Conservation (phyloP, 2,888 invertebrate genomes). For the Nemoura dubitans region DNA sequence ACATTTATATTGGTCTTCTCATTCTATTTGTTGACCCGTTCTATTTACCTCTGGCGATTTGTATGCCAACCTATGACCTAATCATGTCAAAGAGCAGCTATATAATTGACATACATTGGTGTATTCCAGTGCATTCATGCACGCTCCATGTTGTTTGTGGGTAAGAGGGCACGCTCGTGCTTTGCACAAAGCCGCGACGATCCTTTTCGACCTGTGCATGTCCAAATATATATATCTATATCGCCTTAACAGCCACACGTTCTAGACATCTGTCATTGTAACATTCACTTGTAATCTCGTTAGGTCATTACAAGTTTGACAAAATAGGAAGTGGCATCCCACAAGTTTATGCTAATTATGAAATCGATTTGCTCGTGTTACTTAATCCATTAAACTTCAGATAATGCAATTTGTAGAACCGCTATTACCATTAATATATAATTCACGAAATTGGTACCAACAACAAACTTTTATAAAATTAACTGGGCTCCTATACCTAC, state of each 20-base stretch:
- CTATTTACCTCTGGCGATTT: conserved; percentile 13
- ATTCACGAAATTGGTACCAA: not conserved
- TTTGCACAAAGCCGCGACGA: not conserved
- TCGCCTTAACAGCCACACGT: not conserved
- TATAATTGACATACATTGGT: not conserved
- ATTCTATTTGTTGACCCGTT: not conserved
- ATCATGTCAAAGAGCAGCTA: not conserved
- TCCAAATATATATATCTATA: not conserved
- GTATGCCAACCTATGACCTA: conserved; percentile 1
- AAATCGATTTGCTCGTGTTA: not conserved
- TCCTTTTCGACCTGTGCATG: not conserved
- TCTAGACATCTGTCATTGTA: conserved; percentile 23
- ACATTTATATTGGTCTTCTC: not conserved
- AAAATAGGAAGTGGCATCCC: conserved; percentile 12
- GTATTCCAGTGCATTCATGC: not conserved
- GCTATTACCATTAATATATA: not conserved
- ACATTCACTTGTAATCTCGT: conserved; percentile 27
- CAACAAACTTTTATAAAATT: not conserved
- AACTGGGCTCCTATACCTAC: too few relatives aligned
- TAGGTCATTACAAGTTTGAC: conserved; percentile 9
- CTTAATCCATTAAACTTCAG: not conserved
- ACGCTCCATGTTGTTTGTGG: not conserved
- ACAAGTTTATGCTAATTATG: not conserved
- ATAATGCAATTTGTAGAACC: not conserved
- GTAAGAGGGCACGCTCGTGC: not conserved